phyloP scores from a whole-genome alignment of 2,113 vertebrate genomes.

The Globicephala melas region DNA sequence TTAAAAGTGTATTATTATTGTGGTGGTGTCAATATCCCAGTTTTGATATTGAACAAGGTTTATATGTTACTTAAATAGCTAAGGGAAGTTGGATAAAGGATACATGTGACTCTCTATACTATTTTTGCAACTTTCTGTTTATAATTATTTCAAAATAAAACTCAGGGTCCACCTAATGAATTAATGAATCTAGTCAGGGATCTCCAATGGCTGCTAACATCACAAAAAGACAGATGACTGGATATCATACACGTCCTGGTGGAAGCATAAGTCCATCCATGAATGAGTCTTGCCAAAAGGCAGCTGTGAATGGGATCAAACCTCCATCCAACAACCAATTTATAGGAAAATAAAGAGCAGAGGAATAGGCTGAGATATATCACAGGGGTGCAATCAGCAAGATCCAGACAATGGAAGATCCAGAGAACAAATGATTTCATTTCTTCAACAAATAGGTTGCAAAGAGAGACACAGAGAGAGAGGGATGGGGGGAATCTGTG shows the following conservation, averaged over 20 bases:
- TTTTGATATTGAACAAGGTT: neutral
- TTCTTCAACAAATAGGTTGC: neutral
- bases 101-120: neutral
- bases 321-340: neutral
- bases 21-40: neutral
- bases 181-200: neutral
- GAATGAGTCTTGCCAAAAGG: neutral
- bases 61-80: neutral
- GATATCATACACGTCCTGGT: neutral
- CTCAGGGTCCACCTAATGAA: neutral
- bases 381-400: neutral
- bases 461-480: neutral
- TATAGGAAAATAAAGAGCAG: neutral
- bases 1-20: neutral
- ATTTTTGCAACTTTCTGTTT: conserved; percentile 6
- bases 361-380: neutral
- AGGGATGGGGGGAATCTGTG: no score
- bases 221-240: neutral
- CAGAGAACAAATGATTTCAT: neutral
- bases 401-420: neutral
- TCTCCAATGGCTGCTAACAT: neutral
- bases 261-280: neutral
- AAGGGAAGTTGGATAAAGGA: neutral
- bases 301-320: neutral
- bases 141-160: conserved; percentile 23